Evolutionary conservation across 2,888 invertebrate species (phyloP), one percentile per base, ranked within the genome.

Genomic region (Hyalella azteca): DNA sequence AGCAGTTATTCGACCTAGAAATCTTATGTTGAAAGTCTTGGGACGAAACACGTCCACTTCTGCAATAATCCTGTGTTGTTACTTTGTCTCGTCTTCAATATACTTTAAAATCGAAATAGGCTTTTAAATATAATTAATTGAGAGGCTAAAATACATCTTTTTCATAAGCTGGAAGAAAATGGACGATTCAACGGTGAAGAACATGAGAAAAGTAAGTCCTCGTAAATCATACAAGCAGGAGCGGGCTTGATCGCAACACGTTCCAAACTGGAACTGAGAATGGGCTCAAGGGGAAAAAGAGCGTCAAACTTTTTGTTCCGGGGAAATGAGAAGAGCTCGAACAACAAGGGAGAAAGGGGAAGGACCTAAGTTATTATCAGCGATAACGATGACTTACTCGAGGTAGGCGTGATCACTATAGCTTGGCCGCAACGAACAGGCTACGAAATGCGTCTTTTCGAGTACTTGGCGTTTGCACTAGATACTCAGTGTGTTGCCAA

Each of bases 321-420:
- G 66, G 66, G 66, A 66, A 66, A 66, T 66, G 66, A 66, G 75
- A 75, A 75, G 45, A 41, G 45, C 40, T 75, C 41, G 75, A 75
- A 41, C 45, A 75, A 75, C 40, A 75, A n/a, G 75, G 75, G 75
- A 75, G 45, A 45, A 75, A 75, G 41, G 75, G 75, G 45, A 45
- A 45, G 75, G 75, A 45, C 41, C 75, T 75, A 75, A 75, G 45
- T 75, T 75, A 75, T 75, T 45, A 45, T 75, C 45, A 22, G 41
- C 45, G 75, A 75, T 75, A 75, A 75, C 75, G 75, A 75, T 75
- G 75, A 75, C 22, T 45, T 41, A 75, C 45, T 45, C 41, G 41
- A 45, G 75, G 40, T 41, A 75, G 75, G 75, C 75, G 75, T 75
- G 75, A 75, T 41, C 75, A 15, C 75, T 36, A 75, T 75, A 75